Percentiles rank a stretch among this genome's conserved stretches.
These are phyloP conservation scores for Pseudonaja textilis DNA, from an alignment of 2,113 vertebrate species.

Conservation along the genomic window DNA sequence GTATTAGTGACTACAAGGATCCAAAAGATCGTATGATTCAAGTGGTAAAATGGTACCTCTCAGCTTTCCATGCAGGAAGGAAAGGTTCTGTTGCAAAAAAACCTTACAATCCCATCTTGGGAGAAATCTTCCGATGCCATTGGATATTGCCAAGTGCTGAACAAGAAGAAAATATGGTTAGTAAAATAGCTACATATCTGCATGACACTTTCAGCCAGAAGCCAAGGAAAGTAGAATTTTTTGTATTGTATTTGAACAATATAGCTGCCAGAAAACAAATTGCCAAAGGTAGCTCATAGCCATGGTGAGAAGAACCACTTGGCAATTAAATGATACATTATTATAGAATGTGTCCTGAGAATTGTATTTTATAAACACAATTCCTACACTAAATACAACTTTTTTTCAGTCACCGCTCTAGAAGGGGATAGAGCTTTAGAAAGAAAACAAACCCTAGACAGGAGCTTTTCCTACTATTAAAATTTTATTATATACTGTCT, in stretches of 20 bases:
- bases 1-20: slow-evolving; percentile 93
- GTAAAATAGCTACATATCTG: slow-evolving; percentile 37
- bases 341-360: neutral
- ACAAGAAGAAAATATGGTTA: slow-evolving; percentile 79
- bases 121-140: slow-evolving; percentile 95
- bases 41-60: slow-evolving; percentile 97
- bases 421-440: neutral
- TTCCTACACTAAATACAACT: neutral
- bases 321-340: neutral
- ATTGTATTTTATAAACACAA: neutral
- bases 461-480: neutral
- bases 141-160: slow-evolving; percentile 86
- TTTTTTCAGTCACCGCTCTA: neutral
- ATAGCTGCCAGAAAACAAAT: neutral
- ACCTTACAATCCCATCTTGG: slow-evolving; percentile 97
- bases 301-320: neutral
- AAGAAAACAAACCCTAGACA: neutral
- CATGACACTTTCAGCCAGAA: neutral
- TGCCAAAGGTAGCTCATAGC: neutral
- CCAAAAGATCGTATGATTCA: slow-evolving; percentile 92
- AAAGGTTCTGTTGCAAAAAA: slow-evolving; percentile 99
- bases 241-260: neutral
- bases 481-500: neutral
- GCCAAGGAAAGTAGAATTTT: neutral
- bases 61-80: slow-evolving; percentile 97